These are phyloP conservation scores for Columba janthina DNA, from an alignment of 2,113 vertebrate genomes.

Conservation along the genomic window DNA sequence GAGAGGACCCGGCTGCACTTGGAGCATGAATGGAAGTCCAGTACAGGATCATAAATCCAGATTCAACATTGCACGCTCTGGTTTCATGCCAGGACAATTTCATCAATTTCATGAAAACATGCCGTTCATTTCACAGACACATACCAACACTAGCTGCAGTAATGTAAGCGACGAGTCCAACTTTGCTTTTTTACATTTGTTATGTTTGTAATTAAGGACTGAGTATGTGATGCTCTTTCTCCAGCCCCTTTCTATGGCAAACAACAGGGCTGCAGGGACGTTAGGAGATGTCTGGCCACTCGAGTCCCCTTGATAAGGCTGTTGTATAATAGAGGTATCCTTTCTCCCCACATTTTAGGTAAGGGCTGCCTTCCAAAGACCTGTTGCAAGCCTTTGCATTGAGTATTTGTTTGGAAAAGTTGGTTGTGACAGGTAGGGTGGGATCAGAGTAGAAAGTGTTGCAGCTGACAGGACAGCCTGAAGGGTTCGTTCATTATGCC, in stretches of 20 bases:
- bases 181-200: neutral
- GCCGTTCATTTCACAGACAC: neutral
- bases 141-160: neutral
- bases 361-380: neutral
- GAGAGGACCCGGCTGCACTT: neutral
- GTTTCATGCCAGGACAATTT: neutral
- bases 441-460: neutral
- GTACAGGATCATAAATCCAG: neutral
- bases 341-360: rapidly evolving
- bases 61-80: neutral
- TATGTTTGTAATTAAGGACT: neutral
- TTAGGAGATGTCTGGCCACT: neutral
- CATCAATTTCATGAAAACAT: neutral
- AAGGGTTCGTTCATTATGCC: neutral
- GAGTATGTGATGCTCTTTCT: neutral
- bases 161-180: neutral
- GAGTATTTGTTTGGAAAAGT: neutral
- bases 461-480: neutral
- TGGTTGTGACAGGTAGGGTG: neutral
- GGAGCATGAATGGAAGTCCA: neutral
- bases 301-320: neutral
- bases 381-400: neutral
- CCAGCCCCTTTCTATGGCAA: neutral
- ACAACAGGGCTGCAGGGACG: neutral
- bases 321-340: rapidly evolving